Evolutionary conservation across 2,888 invertebrate species (phyloP).

Genomic region (Agriopis leucophaearia): DNA sequence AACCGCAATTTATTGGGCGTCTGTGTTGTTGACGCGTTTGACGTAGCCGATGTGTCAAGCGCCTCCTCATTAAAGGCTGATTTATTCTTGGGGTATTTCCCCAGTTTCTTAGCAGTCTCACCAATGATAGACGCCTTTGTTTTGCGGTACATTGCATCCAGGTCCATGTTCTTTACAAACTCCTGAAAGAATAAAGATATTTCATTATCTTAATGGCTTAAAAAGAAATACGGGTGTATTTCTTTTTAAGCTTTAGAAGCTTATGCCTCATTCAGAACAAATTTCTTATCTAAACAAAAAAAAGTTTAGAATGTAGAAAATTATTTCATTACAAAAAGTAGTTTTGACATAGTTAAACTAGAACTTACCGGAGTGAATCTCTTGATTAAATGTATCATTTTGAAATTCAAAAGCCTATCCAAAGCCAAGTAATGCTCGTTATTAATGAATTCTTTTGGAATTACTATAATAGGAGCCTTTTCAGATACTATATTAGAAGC

Average conservation of each 20-base stretch:
- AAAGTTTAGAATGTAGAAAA: too few species aligned
- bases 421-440: slow-evolving; percentile 23
- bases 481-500: background rate
- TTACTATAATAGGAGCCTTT: background rate
- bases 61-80: background rate
- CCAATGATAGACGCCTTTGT: slow-evolving; percentile 30
- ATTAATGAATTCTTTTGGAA: slow-evolving; percentile 8
- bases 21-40: background rate
- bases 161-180: slow-evolving; percentile 47
- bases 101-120: slow-evolving; percentile 28
- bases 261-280: too few species aligned
- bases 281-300: too few species aligned
- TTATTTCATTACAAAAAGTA: too few species aligned
- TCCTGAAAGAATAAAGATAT: slow-evolving; percentile 41
- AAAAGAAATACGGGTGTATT: too few species aligned
- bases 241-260: too few species aligned
- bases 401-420: slow-evolving; percentile 38
- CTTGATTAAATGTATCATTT: slow-evolving; percentile 57
- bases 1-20: background rate
- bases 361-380: slow-evolving; percentile 61
- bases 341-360: background rate
- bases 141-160: slow-evolving; percentile 40
- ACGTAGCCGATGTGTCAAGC: background rate
- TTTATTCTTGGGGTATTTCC: background rate
- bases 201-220: background rate